Evolutionary conservation across 2,797 vertebrate genomes (phyloP), one percentile per base, ranked within the genome.

Genomic region (Karalla daura): DNA sequence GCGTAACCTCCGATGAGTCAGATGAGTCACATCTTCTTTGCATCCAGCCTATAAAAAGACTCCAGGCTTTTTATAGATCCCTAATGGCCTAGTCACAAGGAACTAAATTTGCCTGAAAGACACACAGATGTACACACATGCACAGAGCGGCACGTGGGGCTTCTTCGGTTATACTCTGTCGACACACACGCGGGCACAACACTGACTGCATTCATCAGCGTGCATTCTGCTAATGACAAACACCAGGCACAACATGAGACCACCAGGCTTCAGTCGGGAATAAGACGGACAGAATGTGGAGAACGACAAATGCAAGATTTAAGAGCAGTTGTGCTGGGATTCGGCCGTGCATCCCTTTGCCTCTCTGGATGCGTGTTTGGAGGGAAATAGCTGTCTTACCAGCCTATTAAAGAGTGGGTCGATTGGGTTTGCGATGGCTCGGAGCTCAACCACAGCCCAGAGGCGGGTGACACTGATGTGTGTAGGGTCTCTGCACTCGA

Each of bases 11-110:
- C 21, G 47, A 66, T 71, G 47, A 71, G 27, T 58, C 70, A 69
- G 17, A 78, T 69, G 65, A 81, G 61, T 75, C 50, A 69, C 15
- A 5, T 43, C 20, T 37, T 68, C 37, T 62, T 70, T 76, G 51
- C 61, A 67, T 71, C 66, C 21, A 41, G 14, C 5, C 76, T 74
- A 81, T 66, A 59, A 73, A 78, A 84, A 79, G 52, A 76, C 35
- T 39, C 23, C 8, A 5, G 13, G 10, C 21, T 74, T 74, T 82
- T 80, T 69, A 59, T 70, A 59, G 71, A 12, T 49, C 35, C 52
- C 62, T 71, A 51, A 78, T 50, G 27, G 56, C 63, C 15, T 5
- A 70, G 62, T 81, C 80, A 73, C 68, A 68, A 76, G 55, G 56
- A 76, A 33, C 72, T 63, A 74, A 60, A 71, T 72, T 52, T 77